phyloP scores from a whole-genome alignment of 2,888 invertebrate genomes.

The Ectemnius cavifrons region DNA sequence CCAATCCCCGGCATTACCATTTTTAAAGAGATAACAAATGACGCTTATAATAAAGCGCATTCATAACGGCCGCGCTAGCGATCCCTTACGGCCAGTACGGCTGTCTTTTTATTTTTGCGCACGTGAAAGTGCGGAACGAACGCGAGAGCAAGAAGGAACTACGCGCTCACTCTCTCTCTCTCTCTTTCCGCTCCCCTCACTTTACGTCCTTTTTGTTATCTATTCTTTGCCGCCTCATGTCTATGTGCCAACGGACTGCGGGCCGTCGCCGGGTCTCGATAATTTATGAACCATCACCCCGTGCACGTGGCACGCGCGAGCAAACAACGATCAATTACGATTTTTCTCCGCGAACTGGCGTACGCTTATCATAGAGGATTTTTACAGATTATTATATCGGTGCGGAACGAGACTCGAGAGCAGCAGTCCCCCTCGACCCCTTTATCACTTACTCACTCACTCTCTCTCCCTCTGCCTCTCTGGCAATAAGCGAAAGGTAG shows the following conservation, averaged over 20 bases:
- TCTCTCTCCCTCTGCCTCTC: too few relatives aligned
- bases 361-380: too few relatives aligned
- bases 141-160: not conserved
- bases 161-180: not conserved
- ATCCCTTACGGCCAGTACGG: constrained; percentile 46
- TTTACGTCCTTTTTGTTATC: not conserved
- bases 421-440: too few relatives aligned
- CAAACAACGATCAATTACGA: too few relatives aligned
- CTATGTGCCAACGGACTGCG: not conserved
- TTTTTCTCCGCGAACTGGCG: too few relatives aligned
- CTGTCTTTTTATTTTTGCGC: constrained; percentile 34
- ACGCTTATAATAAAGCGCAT: constrained; percentile 67
- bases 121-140: constrained; percentile 2
- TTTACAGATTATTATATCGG: too few relatives aligned
- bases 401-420: too few relatives aligned
- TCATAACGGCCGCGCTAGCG: constrained; percentile 54
- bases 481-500: not conserved
- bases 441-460: too few relatives aligned
- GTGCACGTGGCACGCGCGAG: not conserved
- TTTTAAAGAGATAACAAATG: constrained; percentile 72
- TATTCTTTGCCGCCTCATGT: constrained; percentile 6
- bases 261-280: constrained; percentile 9
- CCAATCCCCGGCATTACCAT: constrained; percentile 60
- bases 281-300: constrained; percentile 34
- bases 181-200: constrained; percentile 7